Percentiles rank a stretch among this genome's conserved stretches.
phyloP scores from a whole-genome alignment of 2,797 vertebrate species.

The Choloepus didactylus region DNA sequence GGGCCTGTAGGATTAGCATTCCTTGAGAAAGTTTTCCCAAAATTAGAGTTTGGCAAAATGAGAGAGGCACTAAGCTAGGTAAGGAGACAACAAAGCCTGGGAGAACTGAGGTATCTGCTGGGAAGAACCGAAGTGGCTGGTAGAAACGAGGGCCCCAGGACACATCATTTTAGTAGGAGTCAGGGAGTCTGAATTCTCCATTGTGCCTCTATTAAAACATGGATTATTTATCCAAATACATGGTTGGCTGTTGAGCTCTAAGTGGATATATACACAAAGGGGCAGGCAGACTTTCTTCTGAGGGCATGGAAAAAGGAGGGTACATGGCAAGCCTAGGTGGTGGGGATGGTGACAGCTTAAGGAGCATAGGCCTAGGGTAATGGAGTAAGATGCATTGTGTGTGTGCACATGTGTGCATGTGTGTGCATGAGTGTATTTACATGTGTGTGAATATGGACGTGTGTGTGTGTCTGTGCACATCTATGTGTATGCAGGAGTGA shows the following conservation, averaged over 20 bases:
- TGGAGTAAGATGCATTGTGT: neutral
- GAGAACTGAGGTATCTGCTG: neutral
- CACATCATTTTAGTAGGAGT: neutral
- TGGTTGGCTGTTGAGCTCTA: neutral
- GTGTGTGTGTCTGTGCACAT: neutral
- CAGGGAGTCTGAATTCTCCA: neutral
- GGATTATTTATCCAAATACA: neutral
- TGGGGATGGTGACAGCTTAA: neutral
- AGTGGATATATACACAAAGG: neutral
- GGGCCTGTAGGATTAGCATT: neutral
- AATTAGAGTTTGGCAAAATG: neutral
- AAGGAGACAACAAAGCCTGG: neutral
- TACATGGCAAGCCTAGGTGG: neutral
- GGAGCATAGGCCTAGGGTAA: neutral
- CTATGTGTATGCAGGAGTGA: too few species aligned
- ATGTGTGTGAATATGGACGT: accelerated
- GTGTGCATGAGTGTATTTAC: neutral
- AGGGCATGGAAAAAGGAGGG: neutral
- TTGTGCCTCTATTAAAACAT: neutral
- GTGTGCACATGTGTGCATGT: too few species aligned
- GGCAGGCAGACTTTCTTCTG: neutral
- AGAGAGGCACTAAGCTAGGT: neutral
- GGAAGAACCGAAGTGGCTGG: neutral
- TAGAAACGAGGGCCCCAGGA: neutral
- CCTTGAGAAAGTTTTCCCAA: neutral